These are phyloP conservation scores for Actinemys pallida DNA, from an alignment of 2,113 vertebrate species.

Conservation along the genomic window DNA sequence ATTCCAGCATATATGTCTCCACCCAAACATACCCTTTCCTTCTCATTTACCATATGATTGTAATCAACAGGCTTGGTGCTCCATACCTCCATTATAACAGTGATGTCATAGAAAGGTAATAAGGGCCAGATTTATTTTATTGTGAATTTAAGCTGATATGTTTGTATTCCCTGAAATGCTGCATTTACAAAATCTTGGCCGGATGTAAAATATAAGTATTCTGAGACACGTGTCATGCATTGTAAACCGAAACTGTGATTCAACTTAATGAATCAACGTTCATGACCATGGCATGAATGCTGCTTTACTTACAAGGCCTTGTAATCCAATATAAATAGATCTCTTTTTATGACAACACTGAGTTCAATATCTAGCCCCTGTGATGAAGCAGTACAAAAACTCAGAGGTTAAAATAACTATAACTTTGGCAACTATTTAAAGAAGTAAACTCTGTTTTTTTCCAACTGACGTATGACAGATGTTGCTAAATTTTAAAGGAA, in stretches of 20 bases:
- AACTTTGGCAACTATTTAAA: neutral
- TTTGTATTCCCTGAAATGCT: neutral
- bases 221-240: rapidly evolving
- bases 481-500: neutral
- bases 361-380: neutral
- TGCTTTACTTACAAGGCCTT: neutral
- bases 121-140: neutral
- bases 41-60: neutral
- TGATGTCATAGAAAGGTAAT: conserved; percentile 79
- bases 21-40: neutral
- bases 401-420: neutral
- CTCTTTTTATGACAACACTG: neutral
- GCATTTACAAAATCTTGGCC: neutral
- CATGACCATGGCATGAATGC: rapidly evolving
- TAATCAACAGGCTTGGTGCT: conserved; percentile 77
- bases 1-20: neutral
- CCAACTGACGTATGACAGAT: neutral
- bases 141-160: neutral
- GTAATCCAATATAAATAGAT: neutral
- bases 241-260: neutral
- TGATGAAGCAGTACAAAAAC: neutral
- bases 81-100: conserved; percentile 76
- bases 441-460: neutral
- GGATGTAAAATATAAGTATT: neutral
- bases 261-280: neutral